These are phyloP conservation scores for Turritopsis rubra DNA, from an alignment of 30 jellyfish, hydroid and myxozoan species.

Conservation along the genomic window DNA sequence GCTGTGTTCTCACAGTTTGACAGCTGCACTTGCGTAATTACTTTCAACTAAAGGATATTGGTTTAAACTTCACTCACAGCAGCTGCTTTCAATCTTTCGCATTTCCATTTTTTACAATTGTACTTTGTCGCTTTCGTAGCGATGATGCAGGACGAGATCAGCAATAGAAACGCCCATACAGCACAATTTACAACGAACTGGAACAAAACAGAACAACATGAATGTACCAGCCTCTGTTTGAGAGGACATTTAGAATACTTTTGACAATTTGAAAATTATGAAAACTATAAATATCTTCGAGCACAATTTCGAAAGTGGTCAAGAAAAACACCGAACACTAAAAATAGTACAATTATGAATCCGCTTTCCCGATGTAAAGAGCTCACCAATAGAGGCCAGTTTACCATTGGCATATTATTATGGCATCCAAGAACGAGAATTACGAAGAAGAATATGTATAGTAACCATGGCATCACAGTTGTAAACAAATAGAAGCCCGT, in stretches of 20 bases:
- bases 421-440: neutral
- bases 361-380: neutral
- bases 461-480: slow-evolving; percentile 19
- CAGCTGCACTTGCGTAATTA: neutral
- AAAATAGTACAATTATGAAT: neutral
- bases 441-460: neutral
- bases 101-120: neutral
- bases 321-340: neutral
- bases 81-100: slow-evolving; percentile 6
- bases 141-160: slow-evolving; percentile 12
- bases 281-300: neutral
- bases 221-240: neutral
- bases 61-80: slow-evolving; percentile 4
- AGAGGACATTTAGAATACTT: no score
- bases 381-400: slow-evolving; percentile 14
- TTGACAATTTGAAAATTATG: no score
- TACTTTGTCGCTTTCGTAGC: slow-evolving; percentile 1
- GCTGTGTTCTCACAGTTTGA: no score
- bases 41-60: neutral
- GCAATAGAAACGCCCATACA: slow-evolving; percentile 12
- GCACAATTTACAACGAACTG: slow-evolving; percentile 13
- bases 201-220: neutral
- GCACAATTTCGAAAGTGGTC: neutral
- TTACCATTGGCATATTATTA: neutral
- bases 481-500: slow-evolving; percentile 19